Conservation (phyloP, 2,888 invertebrate species). For the Ferdinandea cuprea region DNA sequence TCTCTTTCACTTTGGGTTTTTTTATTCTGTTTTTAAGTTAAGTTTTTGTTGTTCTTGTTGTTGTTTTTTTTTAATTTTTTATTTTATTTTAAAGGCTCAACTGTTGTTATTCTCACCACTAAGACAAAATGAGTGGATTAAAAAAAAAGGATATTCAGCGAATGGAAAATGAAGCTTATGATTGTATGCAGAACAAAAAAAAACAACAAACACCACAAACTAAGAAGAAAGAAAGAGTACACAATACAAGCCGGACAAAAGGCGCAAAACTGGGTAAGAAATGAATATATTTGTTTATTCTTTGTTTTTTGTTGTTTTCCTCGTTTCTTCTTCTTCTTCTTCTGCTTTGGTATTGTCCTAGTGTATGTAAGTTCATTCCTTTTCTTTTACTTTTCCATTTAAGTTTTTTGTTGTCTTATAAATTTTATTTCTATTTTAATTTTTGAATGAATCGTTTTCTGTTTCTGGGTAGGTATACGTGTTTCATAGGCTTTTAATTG, state of each 20-base stretch:
- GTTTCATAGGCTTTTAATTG: slow-evolving; percentile 26
- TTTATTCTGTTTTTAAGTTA: slow-evolving; percentile 13
- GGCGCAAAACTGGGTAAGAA: slow-evolving; percentile 56
- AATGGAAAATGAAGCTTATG: slow-evolving; percentile 66
- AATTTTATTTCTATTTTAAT: slow-evolving; percentile 18
- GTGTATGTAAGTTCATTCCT: not conserved
- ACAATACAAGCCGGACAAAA: slow-evolving; percentile 49
- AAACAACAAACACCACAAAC: slow-evolving; percentile 1
- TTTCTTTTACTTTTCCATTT: slow-evolving; percentile 5
- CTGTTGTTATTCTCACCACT: slow-evolving; percentile 66
- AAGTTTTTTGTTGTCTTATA: slow-evolving; percentile 27
- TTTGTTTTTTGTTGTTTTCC: slow-evolving; percentile 8
- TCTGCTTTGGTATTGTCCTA: slow-evolving; percentile 2
- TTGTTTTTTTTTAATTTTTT: slow-evolving; percentile 17
- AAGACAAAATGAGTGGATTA: slow-evolving; percentile 50
- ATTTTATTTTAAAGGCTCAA: slow-evolving; percentile 32
- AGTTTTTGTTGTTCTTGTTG: too few species aligned
- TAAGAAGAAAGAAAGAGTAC: slow-evolving; percentile 34
- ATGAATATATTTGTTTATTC: slow-evolving; percentile 41
- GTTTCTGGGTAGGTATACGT: slow-evolving; percentile 6
- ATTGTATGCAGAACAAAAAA: slow-evolving; percentile 47
- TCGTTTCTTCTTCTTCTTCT: too few species aligned
- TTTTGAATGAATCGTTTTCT: slow-evolving; percentile 28
- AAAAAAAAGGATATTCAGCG: slow-evolving; percentile 57
- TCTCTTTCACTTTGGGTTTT: slow-evolving; percentile 18